phyloP scores from a whole-genome alignment of 2,113 vertebrate species.

The Martes martes region DNA sequence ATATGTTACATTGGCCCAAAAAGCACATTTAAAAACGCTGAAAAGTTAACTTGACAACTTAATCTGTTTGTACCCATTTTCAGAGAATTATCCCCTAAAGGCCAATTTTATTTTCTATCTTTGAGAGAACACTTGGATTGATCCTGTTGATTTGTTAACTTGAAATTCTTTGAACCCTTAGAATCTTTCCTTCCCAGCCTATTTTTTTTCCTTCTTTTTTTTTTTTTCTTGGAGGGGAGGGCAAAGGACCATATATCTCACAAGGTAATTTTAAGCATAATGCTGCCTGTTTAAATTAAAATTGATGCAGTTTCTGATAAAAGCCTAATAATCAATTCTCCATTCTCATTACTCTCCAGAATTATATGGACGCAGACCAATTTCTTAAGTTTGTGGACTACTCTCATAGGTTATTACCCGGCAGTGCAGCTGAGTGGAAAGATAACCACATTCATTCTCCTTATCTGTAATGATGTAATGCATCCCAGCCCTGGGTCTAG shows the following conservation, averaged over 20 bases:
- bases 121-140: slow-evolving; percentile 56
- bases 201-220: background rate
- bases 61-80: slow-evolving; percentile 59
- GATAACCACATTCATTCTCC: slow-evolving; percentile 92
- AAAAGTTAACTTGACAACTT: slow-evolving; percentile 76
- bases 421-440: slow-evolving; percentile 87
- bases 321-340: slow-evolving; percentile 87
- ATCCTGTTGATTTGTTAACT: slow-evolving; percentile 27
- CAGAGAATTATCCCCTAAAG: slow-evolving; percentile 57
- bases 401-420: slow-evolving; percentile 84
- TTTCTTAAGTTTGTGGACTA: slow-evolving; percentile 86
- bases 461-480: slow-evolving; percentile 95
- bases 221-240: background rate
- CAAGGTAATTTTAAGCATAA: slow-evolving; percentile 70
- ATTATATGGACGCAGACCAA: slow-evolving; percentile 84
- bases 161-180: slow-evolving; percentile 44
- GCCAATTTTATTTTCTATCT: slow-evolving; percentile 67
- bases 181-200: background rate
- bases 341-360: slow-evolving; percentile 86
- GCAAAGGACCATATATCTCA: slow-evolving; percentile 2
- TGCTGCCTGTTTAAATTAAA: slow-evolving; percentile 75
- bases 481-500: slow-evolving; percentile 84
- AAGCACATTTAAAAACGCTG: slow-evolving; percentile 51
- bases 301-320: slow-evolving; percentile 80
- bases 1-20: slow-evolving; percentile 70